Evolutionary conservation across 2,113 vertebrate species (phyloP).

Genomic region (Accipiter cooperii): DNA sequence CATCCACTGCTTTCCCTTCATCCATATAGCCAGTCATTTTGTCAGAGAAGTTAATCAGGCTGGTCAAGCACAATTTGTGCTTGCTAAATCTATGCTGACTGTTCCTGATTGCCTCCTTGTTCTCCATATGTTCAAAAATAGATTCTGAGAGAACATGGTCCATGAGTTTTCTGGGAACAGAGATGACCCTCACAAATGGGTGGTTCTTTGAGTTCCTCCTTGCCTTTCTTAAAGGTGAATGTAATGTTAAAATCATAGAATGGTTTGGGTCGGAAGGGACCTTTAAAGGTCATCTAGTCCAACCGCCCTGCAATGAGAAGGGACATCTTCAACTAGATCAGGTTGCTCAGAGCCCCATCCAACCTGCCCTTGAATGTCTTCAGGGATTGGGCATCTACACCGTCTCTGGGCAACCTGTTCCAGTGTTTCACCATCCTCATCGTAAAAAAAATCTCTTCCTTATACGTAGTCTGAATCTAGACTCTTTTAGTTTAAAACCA

Average conservation of each 20-base stretch:
- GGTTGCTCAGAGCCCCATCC: not conserved
- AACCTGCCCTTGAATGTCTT: not conserved
- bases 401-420: not conserved
- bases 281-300: not conserved
- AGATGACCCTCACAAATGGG: not conserved
- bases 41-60: not conserved
- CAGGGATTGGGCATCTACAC: not conserved
- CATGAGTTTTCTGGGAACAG: not conserved
- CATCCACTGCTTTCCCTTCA: not conserved
- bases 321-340: not conserved
- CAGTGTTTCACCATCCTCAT: not conserved
- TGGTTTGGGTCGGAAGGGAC: not conserved
- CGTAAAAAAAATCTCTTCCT: not conserved
- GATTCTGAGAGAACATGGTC: not conserved
- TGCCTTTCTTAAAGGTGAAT: not conserved
- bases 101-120: not conserved
- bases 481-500: not conserved
- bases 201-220: not conserved
- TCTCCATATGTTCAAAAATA: not conserved
- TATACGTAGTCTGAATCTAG: not conserved
- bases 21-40: not conserved
- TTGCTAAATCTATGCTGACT: not conserved
- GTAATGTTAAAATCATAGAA: not conserved
- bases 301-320: not conserved
- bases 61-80: not conserved